Base-by-base conservation (phyloP, 1,140 invertebrate species). In the Procambarus clarkii region DNA sequence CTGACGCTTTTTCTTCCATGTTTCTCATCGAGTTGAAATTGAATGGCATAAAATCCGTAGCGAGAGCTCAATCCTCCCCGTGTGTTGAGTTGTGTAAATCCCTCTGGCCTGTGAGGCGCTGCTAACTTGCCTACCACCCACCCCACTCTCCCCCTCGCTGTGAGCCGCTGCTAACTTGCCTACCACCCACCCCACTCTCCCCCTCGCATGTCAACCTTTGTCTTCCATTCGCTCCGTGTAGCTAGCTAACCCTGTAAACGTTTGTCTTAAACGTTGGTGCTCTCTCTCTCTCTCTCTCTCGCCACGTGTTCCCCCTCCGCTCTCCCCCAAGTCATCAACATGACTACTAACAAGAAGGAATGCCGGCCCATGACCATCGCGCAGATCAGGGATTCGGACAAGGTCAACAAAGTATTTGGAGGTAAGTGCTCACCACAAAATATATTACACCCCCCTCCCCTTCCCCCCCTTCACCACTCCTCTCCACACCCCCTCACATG, bases 351-450 rank as follows among this genome's bases (percentile, higher is more conserved):
- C 21, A 69, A 77, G 21, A 74, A 74, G n/a, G 84, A 69, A 11
- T 86, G 71, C 34, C 48, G 69, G 24, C 84, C 84, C 71, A 86
- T 86, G 84, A 54, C 84, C 74, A 86, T 86, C 84, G 45, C 48
- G 7, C 84, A 86, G 50, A 86, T 86, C 50, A 46, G 74, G 71
- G 74, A 77, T 44, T 34, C 84, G 50, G 84, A 86, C 34, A 48
- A 48, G 34, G 74, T 86, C 71, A 77, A 86, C 71, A 86, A 86
- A 54, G 84, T 86, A 15, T 86, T 86, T 21, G 84, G 84, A 86
- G 84, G 84, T 86, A 77, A 86, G 84, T 86, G 46, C 1, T 13
- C 9, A 45, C 34, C 60, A 9, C 34, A 13, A 34, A 69, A 34
- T 21, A 74, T 11, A 74, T 34, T 21, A 44, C 1, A 3, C 2